Conservation (phyloP, 2,888 invertebrate genomes). For the Rhodophaea formosa region DNA sequence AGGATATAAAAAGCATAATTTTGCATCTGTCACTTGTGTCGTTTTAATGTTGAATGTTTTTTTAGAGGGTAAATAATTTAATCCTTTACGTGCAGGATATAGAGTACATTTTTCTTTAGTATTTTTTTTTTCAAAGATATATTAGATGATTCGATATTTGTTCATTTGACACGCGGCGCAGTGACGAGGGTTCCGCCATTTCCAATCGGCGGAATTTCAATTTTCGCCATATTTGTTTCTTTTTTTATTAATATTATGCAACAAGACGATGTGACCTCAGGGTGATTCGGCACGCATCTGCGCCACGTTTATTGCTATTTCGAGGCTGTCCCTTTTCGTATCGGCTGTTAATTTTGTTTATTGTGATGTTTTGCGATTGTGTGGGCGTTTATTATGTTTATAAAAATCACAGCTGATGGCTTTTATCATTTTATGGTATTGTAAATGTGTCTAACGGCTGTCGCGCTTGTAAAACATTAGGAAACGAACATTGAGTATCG, state of each 20-base stretch:
- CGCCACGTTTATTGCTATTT: constrained; percentile 50
- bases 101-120: background rate
- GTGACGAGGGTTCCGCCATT: constrained; percentile 54
- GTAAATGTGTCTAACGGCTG: constrained; percentile 9
- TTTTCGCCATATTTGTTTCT: constrained; percentile 57
- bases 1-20: background rate
- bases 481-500: background rate
- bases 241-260: constrained; percentile 60
- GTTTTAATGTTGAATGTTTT: constrained; percentile 23
- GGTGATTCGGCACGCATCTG: constrained; percentile 62
- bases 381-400: constrained; percentile 19
- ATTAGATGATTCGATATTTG: constrained; percentile 40
- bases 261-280: constrained; percentile 46
- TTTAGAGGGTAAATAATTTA: background rate
- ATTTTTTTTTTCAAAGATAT: background rate
- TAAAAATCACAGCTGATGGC: constrained; percentile 16
- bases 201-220: constrained; percentile 55
- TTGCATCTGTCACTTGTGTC: constrained; percentile 21
- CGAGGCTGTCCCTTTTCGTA: constrained; percentile 35
- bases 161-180: constrained; percentile 53
- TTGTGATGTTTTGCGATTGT: constrained; percentile 19
- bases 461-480: constrained; percentile 10
- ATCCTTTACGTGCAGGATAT: background rate
- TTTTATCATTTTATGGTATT: constrained; percentile 12
- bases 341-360: constrained; percentile 30